A percentile compares a stretch with the other conserved stretches of the same genome.
Evolutionary conservation across 2,797 vertebrate species (phyloP).

Genomic region (Megalops cyprinoides): DNA sequence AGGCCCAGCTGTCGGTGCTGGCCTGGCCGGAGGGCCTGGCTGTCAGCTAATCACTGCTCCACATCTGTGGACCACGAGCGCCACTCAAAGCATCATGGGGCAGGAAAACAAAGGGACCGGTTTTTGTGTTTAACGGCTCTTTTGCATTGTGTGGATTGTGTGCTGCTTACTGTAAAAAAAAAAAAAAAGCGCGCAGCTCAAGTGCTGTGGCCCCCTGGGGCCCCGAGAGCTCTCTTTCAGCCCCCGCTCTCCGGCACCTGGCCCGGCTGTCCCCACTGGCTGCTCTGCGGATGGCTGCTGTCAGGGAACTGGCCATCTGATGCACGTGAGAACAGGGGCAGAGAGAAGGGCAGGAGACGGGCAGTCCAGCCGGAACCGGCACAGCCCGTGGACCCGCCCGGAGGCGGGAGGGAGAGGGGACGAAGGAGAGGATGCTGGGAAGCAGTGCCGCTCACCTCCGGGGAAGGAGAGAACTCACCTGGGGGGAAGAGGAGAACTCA

Average conservation of each 20-base stretch:
- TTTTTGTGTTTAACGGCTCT: too few relatives aligned
- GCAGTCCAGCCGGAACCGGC: neutral
- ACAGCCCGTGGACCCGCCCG: neutral
- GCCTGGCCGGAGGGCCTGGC: neutral
- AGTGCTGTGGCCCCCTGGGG: neutral
- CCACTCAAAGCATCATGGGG: neutral
- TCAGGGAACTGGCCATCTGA: neutral
- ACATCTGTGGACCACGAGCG: conserved; percentile 13
- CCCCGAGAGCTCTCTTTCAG: neutral
- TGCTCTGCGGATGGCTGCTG: neutral
- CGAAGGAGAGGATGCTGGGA: neutral
- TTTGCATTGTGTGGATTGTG: neutral
- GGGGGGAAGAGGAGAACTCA: too few relatives aligned
- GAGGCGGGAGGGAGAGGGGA: neutral
- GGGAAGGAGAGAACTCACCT: too few relatives aligned
- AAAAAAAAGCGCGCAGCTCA: neutral
- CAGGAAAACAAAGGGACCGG: neutral
- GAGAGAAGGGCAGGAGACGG: neutral
- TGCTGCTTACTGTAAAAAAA: neutral
- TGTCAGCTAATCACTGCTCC: neutral
- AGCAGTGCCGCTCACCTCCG: neutral
- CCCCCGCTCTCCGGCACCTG: neutral
- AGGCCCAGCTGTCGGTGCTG: neutral
- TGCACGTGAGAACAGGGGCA: neutral
- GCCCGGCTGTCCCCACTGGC: conserved; percentile 7